Evolutionary conservation across 2,888 invertebrate genomes (phyloP), one percentile per base, ranked within the genome.

Genomic region (Meliscaeva auricollis): DNA sequence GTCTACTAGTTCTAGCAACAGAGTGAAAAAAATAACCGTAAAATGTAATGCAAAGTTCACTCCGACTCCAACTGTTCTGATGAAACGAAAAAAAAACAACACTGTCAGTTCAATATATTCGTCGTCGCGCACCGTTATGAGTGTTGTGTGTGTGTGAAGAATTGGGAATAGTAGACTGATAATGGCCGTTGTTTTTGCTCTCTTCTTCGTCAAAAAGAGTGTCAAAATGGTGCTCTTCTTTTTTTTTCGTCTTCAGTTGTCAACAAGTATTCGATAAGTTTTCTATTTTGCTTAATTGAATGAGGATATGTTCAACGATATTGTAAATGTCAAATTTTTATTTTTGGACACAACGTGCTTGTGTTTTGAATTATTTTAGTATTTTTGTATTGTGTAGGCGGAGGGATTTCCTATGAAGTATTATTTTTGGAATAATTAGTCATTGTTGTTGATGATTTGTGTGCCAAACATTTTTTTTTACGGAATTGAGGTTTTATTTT

Each of bases 191-290:
- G 17, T 17, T 6, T 46, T 46, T 15, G 4, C 13, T 58, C 58
- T 58, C 35, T 58, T 58, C 2, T 20, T 35, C 35, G 35, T 13
- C 38, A 0, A 58, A 58, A 35, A 58, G 54, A 54, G 38, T 38
- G 38, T 11, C n/a, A 50, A 22, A 15, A n/a, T 1, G n/a, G 26
- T 77, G 32, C 22, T 44, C 15, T 38, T 44, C 41, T 70, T 38
- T 41, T 46, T 35, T 41, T 41, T 22, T 17, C 35, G 46, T 9
- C 30, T 30, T 3, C 11, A 13, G 3, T 41, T 75, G 75, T 79
- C 70, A 72, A 79, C 69, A 78, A 77, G 74, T 78, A 50, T 70
- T 66, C 44, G 52, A 20, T 20, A 3, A 81, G 13, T 41, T 38
- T 13, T 9, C 9, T 41, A 60, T 50, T 50, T 50, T 7, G 1